Base-by-base conservation (phyloP, 2,797 vertebrate species). In the Sternarchorhynchus goeldii region DNA sequence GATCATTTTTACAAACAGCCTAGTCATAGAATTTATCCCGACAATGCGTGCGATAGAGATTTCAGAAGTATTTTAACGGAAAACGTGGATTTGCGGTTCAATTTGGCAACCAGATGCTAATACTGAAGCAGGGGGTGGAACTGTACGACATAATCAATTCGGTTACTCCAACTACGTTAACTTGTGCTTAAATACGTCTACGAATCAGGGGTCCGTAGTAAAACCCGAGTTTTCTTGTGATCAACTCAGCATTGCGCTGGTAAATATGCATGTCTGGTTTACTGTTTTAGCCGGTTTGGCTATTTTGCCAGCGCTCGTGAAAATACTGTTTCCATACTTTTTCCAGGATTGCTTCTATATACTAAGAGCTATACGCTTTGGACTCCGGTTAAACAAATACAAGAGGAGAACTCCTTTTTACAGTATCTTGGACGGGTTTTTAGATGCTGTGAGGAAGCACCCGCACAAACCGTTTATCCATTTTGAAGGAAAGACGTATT, bases 401-500 rank as follows among this genome's bases (percentile, higher is more conserved):
- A 86, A 78, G 34, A 85, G 3, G 4, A 64, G 58, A 41, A 88
- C 82, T 0, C 94, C 94, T 0, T 91, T 90, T 55, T 88, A 90
- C 87, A 94, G 93, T 55, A 18, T 96, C 21, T 25, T 95, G 86
- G 90, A 93, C 53, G 32, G 82, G 1, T 95, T 96, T 78, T 5
- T 87, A 84, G 89, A 90, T 2, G 81, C 75, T 0, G 95, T 6
- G 56, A 85, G 60, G 64, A 91, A 65, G 63, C 79, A 85, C 0
- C 95, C 95, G 0, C 18, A 64, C 10, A 95, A 94, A 86, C 74
- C 85, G 0, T 91, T 96, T 2, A 1, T 97, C 73, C 87, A 90
- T 68, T 96, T 92, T 57, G 85, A 91, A 0, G 93, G 91, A 0
- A 83, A 88, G 1, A 69, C 88, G 0, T 87, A 85, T 72, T 90